phyloP scores from a whole-genome alignment of 2,888 invertebrate genomes.

The Ypsolopha scabrella region DNA sequence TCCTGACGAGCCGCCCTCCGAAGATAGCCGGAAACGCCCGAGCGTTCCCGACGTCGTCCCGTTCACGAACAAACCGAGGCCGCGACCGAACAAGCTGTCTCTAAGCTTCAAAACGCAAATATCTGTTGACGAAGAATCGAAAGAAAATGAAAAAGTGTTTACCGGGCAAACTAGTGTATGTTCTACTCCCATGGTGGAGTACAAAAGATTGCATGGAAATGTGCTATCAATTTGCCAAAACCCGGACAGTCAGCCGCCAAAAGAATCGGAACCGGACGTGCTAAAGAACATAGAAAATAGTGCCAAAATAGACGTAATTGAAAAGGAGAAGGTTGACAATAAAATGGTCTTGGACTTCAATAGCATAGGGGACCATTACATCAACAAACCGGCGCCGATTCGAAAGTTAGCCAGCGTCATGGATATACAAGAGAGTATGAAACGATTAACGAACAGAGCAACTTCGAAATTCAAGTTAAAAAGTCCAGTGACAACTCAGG shows the following conservation, averaged over 20 bases:
- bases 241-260: constrained; percentile 68
- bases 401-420: constrained; percentile 70
- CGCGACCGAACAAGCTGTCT: constrained; percentile 68
- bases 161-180: constrained; percentile 81
- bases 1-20: constrained; percentile 9
- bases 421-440: constrained; percentile 73
- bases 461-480: constrained; percentile 67
- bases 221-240: constrained; percentile 81
- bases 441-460: constrained; percentile 67
- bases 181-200: constrained; percentile 83
- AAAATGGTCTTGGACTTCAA: constrained; percentile 48
- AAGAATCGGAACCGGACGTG: constrained; percentile 42
- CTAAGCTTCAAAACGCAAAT: constrained; percentile 69
- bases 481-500: constrained; percentile 26
- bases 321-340: constrained; percentile 45
- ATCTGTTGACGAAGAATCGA: constrained; percentile 67
- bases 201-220: constrained; percentile 78
- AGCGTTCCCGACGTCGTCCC: constrained; percentile 64
- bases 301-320: constrained; percentile 29
- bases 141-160: constrained; percentile 67
- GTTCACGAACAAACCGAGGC: constrained; percentile 59
- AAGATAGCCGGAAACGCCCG: constrained; percentile 30
- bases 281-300: constrained; percentile 46
- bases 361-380: constrained; percentile 58
- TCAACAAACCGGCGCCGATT: constrained; percentile 58